Percentiles rank a stretch among this genome's conserved stretches.
phyloP scores from a whole-genome alignment of 2,113 vertebrate species.

The Xiphorhynchus elegans region DNA sequence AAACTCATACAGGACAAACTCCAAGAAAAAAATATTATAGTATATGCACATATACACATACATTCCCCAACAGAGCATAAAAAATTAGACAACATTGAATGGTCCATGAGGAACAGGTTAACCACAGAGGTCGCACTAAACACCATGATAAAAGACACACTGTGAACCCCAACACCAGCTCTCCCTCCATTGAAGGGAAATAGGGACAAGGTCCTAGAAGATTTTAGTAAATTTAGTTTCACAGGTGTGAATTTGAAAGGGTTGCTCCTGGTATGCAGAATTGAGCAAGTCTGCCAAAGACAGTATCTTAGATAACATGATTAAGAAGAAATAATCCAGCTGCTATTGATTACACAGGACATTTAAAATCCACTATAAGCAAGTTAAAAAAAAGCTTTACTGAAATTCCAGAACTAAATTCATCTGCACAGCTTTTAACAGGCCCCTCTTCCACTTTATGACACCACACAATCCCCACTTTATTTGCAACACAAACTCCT shows the following conservation, averaged over 20 bases:
- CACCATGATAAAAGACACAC: neutral
- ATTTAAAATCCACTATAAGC: slow-evolving; percentile 1
- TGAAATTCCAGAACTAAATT: neutral
- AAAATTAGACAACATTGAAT: neutral
- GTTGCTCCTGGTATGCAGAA: neutral
- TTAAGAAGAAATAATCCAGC: neutral
- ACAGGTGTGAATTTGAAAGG: neutral
- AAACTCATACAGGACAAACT: neutral
- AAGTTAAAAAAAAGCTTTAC: neutral
- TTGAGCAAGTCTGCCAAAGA: neutral
- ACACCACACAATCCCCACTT: neutral
- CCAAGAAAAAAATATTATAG: neutral
- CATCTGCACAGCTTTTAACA: neutral
- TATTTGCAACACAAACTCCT: neutral
- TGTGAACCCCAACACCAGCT: neutral
- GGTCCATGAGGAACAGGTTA: neutral
- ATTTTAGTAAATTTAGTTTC: neutral
- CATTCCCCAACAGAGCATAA: neutral
- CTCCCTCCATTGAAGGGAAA: neutral
- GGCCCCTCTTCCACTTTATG: neutral
- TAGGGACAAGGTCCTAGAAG: neutral
- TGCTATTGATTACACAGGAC: neutral
- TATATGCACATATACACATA: neutral
- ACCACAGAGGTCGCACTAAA: neutral
- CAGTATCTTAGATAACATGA: neutral